Conservation (phyloP, 2,113 vertebrate genomes). For the Elephas maximus region DNA sequence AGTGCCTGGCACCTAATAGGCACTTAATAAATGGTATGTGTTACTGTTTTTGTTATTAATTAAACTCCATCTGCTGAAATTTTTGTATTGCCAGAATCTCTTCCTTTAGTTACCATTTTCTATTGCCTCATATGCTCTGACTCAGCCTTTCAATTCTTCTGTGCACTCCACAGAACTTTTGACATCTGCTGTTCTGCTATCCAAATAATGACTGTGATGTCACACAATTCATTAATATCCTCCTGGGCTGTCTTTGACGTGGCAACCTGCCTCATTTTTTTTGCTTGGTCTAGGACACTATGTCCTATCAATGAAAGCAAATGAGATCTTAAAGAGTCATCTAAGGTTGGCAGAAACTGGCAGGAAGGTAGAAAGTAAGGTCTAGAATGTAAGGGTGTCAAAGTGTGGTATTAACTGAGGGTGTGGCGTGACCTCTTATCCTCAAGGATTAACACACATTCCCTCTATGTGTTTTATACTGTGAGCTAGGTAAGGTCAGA, state of each 20-base stretch:
- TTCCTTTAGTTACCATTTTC: background rate
- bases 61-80: conserved; percentile 32
- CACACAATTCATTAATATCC: background rate
- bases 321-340: background rate
- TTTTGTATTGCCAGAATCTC: conserved; percentile 30
- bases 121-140: background rate
- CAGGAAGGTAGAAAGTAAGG: background rate
- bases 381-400: background rate
- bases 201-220: conserved; percentile 3
- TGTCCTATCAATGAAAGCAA: background rate
- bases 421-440: background rate
- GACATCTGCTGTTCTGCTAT: background rate
- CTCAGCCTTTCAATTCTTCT: background rate
- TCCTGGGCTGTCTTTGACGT: conserved; percentile 13
- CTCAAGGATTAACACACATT: background rate
- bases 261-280: background rate
- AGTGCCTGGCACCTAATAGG: background rate
- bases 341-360: background rate
- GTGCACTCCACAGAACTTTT: background rate
- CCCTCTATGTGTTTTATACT: background rate
- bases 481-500: background rate
- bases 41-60: conserved; percentile 50
- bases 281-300: background rate
- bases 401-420: background rate
- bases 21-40: conserved; percentile 17